Evolutionary conservation across 1,140 invertebrate genomes (phyloP).

Genomic region (Muscidifurax raptorellus): DNA sequence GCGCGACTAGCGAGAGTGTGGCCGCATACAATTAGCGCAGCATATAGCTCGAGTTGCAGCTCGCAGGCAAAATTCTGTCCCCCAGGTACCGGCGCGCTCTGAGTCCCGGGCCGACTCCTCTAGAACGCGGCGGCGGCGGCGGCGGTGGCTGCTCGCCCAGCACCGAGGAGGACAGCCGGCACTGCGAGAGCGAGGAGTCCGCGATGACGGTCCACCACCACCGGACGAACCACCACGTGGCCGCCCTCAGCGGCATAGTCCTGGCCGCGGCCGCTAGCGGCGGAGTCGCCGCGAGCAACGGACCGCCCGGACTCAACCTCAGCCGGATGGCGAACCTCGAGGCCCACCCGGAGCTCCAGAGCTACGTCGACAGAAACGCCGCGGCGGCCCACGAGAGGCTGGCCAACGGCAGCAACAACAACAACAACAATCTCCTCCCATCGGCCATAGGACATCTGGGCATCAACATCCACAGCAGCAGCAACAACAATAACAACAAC

Average conservation of each 20-base stretch:
- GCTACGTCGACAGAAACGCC: constrained; percentile 63
- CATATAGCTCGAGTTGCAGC: not conserved
- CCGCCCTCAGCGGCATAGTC: constrained; percentile 70
- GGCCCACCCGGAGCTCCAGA: constrained; percentile 64
- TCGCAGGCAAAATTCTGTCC: constrained; percentile 70
- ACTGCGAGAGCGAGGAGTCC: constrained; percentile 37
- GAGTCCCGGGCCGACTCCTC: constrained; percentile 71
- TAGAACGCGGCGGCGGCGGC: constrained; percentile 58
- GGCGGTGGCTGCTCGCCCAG: not conserved
- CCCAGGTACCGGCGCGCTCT: constrained; percentile 64
- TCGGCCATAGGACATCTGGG: not conserved
- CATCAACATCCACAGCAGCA: not conserved
- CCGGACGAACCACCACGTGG: constrained; percentile 71
- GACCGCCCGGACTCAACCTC: constrained; percentile 65
- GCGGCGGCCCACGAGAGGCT: constrained; percentile 60
- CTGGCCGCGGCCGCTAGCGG: constrained; percentile 66
- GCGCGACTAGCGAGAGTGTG: not conserved
- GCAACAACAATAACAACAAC: constrained; percentile 27
- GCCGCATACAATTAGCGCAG: constrained; percentile 62
- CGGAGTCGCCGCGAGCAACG: constrained; percentile 59
- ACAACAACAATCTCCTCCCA: not conserved
- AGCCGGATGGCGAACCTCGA: constrained; percentile 69
- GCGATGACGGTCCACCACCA: constrained; percentile 74
- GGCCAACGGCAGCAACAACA: constrained; percentile 57
- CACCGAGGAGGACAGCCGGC: not conserved